A percentile compares a stretch with the other conserved stretches of the same genome.
These are phyloP conservation scores for Homalodisca vitripennis DNA, from an alignment of 1,140 invertebrate genomes.

Conservation along the genomic window DNA sequence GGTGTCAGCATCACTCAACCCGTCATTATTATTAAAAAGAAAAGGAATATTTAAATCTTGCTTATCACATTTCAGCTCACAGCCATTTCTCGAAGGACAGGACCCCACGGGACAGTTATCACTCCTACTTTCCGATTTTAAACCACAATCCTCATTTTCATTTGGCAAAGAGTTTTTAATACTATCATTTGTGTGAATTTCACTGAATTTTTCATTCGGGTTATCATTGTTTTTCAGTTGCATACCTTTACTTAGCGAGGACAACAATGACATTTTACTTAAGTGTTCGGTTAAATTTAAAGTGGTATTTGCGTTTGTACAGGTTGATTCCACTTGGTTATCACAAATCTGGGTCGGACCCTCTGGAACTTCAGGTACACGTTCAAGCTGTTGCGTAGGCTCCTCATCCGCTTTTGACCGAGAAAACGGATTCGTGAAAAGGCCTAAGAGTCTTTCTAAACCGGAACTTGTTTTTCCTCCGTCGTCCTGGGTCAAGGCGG, in stretches of 20 bases:
- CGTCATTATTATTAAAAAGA: constrained; percentile 19
- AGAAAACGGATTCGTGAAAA: constrained; percentile 41
- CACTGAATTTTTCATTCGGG: neutral
- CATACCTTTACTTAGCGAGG: neutral
- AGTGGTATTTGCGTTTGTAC: neutral
- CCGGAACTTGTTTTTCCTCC: constrained; percentile 35
- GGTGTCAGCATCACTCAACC: neutral
- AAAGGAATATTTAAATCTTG: constrained; percentile 20
- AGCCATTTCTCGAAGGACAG: neutral
- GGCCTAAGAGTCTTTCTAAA: constrained; percentile 43
- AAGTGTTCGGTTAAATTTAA: neutral
- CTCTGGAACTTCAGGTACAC: constrained; percentile 28
- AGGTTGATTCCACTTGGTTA: neutral
- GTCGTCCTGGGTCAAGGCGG: constrained; percentile 26
- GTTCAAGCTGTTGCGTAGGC: neutral
- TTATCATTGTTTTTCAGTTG: neutral
- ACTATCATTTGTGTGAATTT: neutral
- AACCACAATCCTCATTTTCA: neutral
- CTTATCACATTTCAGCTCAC: constrained; percentile 15
- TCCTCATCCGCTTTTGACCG: constrained; percentile 27
- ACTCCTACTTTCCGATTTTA: constrained; percentile 4
- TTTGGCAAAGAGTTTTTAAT: neutral
- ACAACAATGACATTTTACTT: too few relatives aligned
- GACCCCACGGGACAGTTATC: neutral
- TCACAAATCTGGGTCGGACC: constrained; percentile 22